phyloP scores from a whole-genome alignment of 2,888 invertebrate species.

The Yponomeuta cagnagella region DNA sequence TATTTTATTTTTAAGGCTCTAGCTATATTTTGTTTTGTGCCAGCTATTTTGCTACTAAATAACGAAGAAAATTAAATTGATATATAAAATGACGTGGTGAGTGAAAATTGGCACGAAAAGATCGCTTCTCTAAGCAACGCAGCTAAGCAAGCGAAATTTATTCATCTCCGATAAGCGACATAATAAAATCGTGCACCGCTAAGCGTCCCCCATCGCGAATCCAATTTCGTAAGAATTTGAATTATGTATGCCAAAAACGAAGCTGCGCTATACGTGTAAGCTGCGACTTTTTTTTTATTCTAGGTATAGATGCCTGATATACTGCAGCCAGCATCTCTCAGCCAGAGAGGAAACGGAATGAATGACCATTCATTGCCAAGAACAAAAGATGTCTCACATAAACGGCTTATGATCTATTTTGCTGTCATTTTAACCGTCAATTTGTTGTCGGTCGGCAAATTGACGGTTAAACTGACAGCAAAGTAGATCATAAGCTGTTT shows the following conservation, averaged over 20 bases:
- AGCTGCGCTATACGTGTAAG: constrained; percentile 24
- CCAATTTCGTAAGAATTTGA: constrained; percentile 31
- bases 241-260: constrained; percentile 28
- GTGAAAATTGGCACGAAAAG: neutral
- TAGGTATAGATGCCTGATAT: neutral
- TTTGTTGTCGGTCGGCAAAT: too few relatives aligned
- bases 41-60: too few relatives aligned
- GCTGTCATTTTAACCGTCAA: too few relatives aligned
- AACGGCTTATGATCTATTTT: too few relatives aligned
- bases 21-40: too few relatives aligned
- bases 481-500: too few relatives aligned
- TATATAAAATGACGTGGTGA: neutral
- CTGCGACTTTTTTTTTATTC: constrained; percentile 26
- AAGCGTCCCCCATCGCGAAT: constrained; percentile 27
- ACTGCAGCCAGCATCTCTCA: neutral
- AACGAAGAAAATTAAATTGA: neutral
- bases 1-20: too few relatives aligned
- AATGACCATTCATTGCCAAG: too few relatives aligned
- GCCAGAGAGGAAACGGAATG: too few relatives aligned
- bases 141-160: constrained; percentile 20
- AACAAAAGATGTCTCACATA: too few relatives aligned
- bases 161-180: constrained; percentile 17
- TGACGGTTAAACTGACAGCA: too few relatives aligned
- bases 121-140: constrained; percentile 13
- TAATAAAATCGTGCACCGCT: constrained; percentile 19